Base-by-base conservation (phyloP, 1,140 invertebrate genomes). In the Venustaconcha ellipsiformis region DNA sequence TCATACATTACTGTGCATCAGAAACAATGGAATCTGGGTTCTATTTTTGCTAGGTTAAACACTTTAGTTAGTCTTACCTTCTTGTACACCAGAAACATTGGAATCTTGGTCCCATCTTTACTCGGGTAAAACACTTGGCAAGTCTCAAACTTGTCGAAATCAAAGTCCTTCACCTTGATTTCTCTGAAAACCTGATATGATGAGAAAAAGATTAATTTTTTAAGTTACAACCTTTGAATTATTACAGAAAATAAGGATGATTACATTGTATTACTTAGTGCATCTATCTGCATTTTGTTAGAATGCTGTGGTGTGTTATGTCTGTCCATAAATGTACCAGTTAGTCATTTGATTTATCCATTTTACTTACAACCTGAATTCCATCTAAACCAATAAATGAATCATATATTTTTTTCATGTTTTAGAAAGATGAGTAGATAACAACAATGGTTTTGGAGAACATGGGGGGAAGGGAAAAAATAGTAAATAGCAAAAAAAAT, bases 61-160 rank as follows among this genome's bases (percentile, higher is more conserved):
- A 60, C 20, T 13, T 23, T 60, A 6, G 20, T 18, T 18, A 5
- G 4, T 64, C 64, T 67, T 90, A 94, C 94, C 90, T 96, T 95
- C 86, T 93, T 94, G 79, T 94, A 93, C 55, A 99, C 93, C 79
- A 99, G 94, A 90, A 99, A 99, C 98, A 99, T 99, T 6, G 98
- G 98, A 80, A 99, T 86, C 73, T 95, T 94, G 1, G 97, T 98
- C 71, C 95, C 96, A 82, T 99, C 98, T 91, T 97, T 98, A 88
- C 96, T 97, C 2, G 92, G 85, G 89, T 98, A 99, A 91, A 99
- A 99, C 60, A 98, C 92, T 91, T 99, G 98, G 70, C 94, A 93
- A 4, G 95, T 95, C 87, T 94, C 93, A 87, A 96, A 99, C 69
- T 94, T 88, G 13, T 92, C 92, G 6, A 94, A 88, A 90, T 98